A percentile compares a stretch with the other conserved stretches of the same genome.
Conservation (phyloP, 2,888 invertebrate genomes). For the Cactoblastis cactorum region DNA sequence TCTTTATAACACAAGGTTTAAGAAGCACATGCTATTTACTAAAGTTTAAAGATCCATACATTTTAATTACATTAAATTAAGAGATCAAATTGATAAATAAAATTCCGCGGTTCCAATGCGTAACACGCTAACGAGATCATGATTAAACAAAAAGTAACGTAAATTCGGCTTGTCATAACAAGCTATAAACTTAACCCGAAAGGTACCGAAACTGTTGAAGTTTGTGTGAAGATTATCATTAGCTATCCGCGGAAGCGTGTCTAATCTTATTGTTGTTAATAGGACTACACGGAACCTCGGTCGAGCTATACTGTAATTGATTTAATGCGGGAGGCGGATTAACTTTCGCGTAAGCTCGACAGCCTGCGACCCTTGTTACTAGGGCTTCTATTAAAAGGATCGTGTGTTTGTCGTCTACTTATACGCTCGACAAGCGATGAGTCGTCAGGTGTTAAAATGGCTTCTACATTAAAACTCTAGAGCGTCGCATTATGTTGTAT, state of each 20-base stretch:
- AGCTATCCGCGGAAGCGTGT: conserved; percentile 47
- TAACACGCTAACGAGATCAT: conserved; percentile 4
- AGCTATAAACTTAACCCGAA: conserved; percentile 19
- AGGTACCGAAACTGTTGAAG: conserved; percentile 40
- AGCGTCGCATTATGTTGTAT: conserved; percentile 27
- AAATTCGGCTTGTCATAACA: conserved; percentile 16
- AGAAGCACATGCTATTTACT: background rate
- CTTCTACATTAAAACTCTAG: conserved; percentile 35
- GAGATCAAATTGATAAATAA: background rate
- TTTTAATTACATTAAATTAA: background rate
- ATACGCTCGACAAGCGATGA: conserved; percentile 35
- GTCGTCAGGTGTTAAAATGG: conserved; percentile 38
- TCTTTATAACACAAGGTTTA: too few species aligned
- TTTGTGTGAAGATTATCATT: conserved; percentile 49
- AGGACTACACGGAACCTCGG: conserved; percentile 43
- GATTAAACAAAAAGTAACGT: background rate
- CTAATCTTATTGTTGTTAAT: conserved; percentile 62
- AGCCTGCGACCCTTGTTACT: conserved; percentile 16
- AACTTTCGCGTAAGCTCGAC: conserved; percentile 41
- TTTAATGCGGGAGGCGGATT: conserved; percentile 57
- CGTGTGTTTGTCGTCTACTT: conserved; percentile 51
- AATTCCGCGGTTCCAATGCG: background rate
- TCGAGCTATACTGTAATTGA: conserved; percentile 57
- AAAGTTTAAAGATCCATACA: background rate
- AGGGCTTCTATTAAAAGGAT: conserved; percentile 72